Evolutionary conservation across 2,888 invertebrate species (phyloP).

Genomic region (Epicampocera succincta): DNA sequence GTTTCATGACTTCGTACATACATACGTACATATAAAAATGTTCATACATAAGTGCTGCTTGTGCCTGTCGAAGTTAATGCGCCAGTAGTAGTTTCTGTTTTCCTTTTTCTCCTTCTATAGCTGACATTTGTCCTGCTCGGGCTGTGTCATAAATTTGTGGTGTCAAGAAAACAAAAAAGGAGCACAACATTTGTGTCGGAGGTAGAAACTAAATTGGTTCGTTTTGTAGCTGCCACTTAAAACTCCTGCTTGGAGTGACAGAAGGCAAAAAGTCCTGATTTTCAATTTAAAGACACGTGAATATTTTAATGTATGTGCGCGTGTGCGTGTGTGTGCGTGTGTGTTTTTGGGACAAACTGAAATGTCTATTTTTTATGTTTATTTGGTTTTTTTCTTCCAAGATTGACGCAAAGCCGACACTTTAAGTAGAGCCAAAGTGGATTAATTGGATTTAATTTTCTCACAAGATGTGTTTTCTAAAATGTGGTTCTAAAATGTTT

Average conservation of each 20-base stretch:
- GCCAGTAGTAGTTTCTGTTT: constrained; percentile 8
- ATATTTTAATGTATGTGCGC: constrained; percentile 46
- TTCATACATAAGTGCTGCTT: no score
- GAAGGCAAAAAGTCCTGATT: constrained; percentile 35
- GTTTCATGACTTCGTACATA: no score
- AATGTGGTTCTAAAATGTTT: neutral
- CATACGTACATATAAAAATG: no score
- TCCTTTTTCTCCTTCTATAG: neutral
- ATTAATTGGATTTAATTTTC: constrained; percentile 55
- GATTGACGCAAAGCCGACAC: constrained; percentile 48
- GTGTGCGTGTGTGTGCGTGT: neutral
- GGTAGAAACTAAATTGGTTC: constrained; percentile 7
- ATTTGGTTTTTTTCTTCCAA: neutral
- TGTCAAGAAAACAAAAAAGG: neutral
- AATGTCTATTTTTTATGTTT: neutral
- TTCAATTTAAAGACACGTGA: constrained; percentile 24
- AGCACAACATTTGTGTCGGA: neutral
- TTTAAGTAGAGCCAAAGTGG: constrained; percentile 24
- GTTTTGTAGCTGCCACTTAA: constrained; percentile 26
- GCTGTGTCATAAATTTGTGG: constrained; percentile 58
- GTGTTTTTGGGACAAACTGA: neutral
- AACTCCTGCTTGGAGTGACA: constrained; percentile 44
- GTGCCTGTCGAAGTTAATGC: neutral
- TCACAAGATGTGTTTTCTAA: neutral
- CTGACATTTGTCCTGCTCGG: neutral